Conservation (phyloP, 2,888 invertebrate species). For the Aspidapion aeneum region DNA sequence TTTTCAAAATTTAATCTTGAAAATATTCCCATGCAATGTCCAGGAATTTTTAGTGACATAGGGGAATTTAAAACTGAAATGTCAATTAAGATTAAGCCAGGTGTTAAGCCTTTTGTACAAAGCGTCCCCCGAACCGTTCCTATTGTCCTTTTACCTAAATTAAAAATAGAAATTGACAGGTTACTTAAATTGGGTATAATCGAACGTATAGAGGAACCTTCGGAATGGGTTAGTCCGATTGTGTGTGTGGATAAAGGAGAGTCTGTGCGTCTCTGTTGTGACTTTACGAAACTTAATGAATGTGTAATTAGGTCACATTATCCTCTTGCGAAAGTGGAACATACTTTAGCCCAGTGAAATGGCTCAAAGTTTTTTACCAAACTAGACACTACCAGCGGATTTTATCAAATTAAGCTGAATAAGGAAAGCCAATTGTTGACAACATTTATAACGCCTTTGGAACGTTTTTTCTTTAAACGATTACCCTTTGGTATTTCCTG, state of each 20-base stretch:
- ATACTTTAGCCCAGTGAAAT: neutral
- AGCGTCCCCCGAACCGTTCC: too few relatives aligned
- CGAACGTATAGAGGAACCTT: too few relatives aligned
- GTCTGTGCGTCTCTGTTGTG: constrained; percentile 14
- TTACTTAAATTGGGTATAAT: too few relatives aligned
- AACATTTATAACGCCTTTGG: constrained; percentile 16
- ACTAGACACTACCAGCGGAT: neutral
- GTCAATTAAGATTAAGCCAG: constrained; percentile 9
- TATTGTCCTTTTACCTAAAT: too few relatives aligned
- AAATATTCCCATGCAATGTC: neutral
- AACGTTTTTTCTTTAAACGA: constrained; percentile 20
- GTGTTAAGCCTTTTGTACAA: constrained; percentile 11
- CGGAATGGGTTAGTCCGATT: too few relatives aligned
- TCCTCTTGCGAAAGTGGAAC: constrained; percentile 8
- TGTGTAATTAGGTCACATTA: constrained; percentile 11
- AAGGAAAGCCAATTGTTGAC: neutral
- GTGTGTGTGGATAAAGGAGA: too few relatives aligned
- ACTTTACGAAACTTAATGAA: constrained; percentile 17
- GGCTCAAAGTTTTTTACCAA: neutral
- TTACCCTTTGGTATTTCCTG: constrained; percentile 18
- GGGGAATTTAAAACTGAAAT: constrained; percentile 16
- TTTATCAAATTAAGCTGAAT: constrained; percentile 12
- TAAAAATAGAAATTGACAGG: too few relatives aligned
- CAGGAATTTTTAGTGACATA: constrained; percentile 10
- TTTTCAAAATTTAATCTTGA: too few relatives aligned